A percentile compares a stretch with the other conserved stretches of the same genome.
phyloP scores from a whole-genome alignment of 2,797 vertebrate genomes.

The Enteromius thamalakanensis region DNA sequence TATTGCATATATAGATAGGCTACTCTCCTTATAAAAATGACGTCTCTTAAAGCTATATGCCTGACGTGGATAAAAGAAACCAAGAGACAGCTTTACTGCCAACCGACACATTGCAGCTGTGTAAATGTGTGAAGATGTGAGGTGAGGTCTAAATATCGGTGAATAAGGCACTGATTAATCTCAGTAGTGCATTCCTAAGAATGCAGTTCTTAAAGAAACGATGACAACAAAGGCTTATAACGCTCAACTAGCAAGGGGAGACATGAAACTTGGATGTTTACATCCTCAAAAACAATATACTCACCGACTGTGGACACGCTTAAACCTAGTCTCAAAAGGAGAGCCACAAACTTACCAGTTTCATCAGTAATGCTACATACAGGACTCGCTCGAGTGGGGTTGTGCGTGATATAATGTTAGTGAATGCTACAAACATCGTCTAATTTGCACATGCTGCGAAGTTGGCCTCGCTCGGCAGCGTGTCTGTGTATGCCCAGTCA shows the following conservation, averaged over 20 bases:
- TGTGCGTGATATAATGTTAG: constrained; percentile 60
- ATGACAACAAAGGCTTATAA: not conserved
- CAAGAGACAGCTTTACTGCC: constrained; percentile 9
- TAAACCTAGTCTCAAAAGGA: constrained; percentile 6
- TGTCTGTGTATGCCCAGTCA: constrained; percentile 33
- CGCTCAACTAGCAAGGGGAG: constrained; percentile 49
- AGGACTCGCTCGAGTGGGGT: constrained; percentile 30
- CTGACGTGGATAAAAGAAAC: not conserved
- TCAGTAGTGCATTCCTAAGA: constrained; percentile 45
- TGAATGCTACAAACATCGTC: constrained; percentile 65
- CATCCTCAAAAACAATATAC: constrained; percentile 14
- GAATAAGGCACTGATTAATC: constrained; percentile 51
- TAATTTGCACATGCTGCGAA: constrained; percentile 45
- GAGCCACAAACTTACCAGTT: not conserved
- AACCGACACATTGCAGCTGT: not conserved
- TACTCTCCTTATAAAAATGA: not conserved
- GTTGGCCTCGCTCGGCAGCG: constrained; percentile 48
- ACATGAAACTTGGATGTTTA: constrained; percentile 32
- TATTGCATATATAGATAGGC: constrained; percentile 38
- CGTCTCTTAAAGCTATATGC: not conserved
- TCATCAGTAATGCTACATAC: constrained; percentile 25
- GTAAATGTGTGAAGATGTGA: constrained; percentile 8
- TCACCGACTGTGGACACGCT: constrained; percentile 27
- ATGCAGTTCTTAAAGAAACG: constrained; percentile 26
- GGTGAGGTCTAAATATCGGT: constrained; percentile 1